These are phyloP conservation scores for Didymodactylos carnosus DNA, from an alignment of 2,888 invertebrate species.

Conservation along the genomic window DNA sequence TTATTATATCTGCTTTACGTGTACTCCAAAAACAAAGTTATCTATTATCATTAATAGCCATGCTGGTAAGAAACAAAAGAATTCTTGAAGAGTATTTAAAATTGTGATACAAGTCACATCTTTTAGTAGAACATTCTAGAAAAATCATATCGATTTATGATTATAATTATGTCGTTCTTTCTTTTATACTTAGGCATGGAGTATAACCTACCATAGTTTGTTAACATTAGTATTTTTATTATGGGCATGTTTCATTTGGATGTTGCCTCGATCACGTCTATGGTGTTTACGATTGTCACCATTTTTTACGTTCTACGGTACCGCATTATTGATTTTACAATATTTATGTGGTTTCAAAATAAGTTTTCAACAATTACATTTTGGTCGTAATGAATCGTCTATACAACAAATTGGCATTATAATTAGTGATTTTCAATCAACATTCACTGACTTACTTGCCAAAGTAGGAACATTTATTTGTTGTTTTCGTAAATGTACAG, in stretches of 20 bases:
- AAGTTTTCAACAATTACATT: constrained; percentile 23
- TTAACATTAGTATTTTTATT: constrained; percentile 76
- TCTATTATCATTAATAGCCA: constrained; percentile 62
- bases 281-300: constrained; percentile 79
- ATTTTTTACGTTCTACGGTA: constrained; percentile 62
- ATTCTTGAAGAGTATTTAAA: no score
- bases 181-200: constrained; percentile 50
- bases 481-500: no score
- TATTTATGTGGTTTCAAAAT: constrained; percentile 52
- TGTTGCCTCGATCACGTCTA: constrained; percentile 75
- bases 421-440: background rate
- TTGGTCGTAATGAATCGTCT: background rate
- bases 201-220: constrained; percentile 94
- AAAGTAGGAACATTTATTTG: background rate
- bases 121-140: no score
- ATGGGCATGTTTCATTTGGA: constrained; percentile 85
- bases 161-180: background rate
- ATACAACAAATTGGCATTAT: background rate
- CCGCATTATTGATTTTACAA: constrained; percentile 61
- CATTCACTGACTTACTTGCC: background rate
- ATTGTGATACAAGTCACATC: no score
- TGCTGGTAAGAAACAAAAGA: constrained; percentile 57
- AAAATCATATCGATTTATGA: background rate
- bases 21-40: constrained; percentile 50
- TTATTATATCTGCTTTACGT: background rate